Percentiles rank a stretch among this genome's conserved stretches.
These are phyloP conservation scores for Cryptomyrus ogoouensis DNA, from an alignment of 2,113 vertebrate genomes.

Conservation along the genomic window DNA sequence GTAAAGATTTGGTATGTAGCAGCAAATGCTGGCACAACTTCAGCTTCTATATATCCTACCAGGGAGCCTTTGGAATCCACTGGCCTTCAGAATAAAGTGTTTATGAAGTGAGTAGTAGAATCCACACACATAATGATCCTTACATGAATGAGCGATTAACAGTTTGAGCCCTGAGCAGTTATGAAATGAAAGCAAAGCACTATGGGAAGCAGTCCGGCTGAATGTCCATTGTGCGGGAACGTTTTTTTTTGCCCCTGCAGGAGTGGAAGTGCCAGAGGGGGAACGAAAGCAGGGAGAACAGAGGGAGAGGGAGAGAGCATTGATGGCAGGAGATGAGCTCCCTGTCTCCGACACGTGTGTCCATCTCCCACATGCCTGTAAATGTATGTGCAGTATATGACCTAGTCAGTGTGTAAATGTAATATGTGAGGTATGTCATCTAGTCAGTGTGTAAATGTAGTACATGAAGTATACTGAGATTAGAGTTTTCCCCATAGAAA, in stretches of 20 bases:
- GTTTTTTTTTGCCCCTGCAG: neutral
- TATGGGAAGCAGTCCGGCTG: neutral
- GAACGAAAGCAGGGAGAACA: neutral
- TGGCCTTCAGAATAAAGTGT: neutral
- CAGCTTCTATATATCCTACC: neutral
- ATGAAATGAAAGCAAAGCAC: neutral
- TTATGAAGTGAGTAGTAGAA: neutral
- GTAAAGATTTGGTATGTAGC: neutral
- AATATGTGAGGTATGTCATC: neutral
- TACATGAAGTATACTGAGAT: neutral
- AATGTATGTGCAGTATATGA: neutral
- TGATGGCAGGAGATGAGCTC: neutral
- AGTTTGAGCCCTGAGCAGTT: neutral
- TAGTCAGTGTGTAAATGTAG: neutral
- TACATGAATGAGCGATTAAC: conserved; percentile 2
- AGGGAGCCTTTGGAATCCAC: neutral
- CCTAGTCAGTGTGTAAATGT: neutral
- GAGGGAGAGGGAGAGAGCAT: neutral
- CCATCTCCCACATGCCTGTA: neutral
- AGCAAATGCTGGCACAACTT: neutral
- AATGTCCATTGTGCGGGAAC: neutral
- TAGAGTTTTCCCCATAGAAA: too few species aligned
- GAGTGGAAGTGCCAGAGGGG: neutral
- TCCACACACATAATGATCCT: conserved; percentile 7
- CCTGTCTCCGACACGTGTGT: neutral